phyloP scores from a whole-genome alignment of 2,113 vertebrate species.

The Otocyon megalotis region DNA sequence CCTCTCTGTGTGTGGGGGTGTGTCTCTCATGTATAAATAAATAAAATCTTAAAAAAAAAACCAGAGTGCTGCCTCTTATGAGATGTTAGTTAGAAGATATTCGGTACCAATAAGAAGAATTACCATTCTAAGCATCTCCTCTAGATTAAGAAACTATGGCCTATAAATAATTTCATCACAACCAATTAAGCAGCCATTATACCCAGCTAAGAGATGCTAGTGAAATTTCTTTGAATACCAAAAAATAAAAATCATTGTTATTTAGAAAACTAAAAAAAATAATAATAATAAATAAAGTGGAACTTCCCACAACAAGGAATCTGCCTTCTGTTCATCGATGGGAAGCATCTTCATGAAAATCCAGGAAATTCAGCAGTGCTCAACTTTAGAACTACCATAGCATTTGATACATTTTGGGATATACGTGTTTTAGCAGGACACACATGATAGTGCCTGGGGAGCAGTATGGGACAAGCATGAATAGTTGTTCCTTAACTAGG shows the following conservation, averaged over 20 bases:
- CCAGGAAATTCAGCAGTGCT: background rate
- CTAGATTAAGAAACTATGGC: background rate
- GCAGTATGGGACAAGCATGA: background rate
- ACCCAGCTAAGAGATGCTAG: background rate
- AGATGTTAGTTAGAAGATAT: background rate
- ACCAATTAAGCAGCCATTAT: background rate
- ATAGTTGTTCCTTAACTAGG: background rate
- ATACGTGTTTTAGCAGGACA: background rate
- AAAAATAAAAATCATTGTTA: slow-evolving; percentile 30
- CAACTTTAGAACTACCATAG: background rate
- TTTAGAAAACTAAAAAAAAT: background rate
- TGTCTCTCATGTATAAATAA: too few species aligned
- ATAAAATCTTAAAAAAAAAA: too few species aligned
- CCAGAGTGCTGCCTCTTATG: background rate
- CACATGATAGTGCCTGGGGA: background rate
- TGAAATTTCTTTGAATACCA: background rate
- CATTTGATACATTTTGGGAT: background rate
- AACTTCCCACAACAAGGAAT: background rate
- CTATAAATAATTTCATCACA: slow-evolving; percentile 38
- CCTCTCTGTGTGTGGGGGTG: too few species aligned
- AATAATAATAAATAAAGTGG: background rate
- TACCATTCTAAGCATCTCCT: background rate
- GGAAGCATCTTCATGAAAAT: background rate
- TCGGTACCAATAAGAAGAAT: background rate
- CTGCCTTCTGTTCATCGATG: background rate